Conservation (phyloP, 2,888 invertebrate species). For the Notodromas monacha region DNA sequence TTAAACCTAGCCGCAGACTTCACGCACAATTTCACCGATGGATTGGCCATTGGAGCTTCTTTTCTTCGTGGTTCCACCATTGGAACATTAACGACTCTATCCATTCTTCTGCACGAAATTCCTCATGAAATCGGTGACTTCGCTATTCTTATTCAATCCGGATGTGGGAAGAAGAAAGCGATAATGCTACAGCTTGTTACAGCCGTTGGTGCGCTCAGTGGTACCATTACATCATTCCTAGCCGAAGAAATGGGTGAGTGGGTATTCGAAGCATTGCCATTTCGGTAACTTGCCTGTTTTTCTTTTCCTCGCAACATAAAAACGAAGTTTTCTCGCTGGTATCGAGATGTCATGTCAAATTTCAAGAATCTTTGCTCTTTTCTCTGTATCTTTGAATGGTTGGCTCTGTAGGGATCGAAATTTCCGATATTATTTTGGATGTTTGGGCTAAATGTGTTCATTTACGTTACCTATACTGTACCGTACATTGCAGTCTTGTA, state of each 20-base stretch:
- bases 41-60: conserved; percentile 89
- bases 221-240: conserved; percentile 55
- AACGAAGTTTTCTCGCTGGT: no score
- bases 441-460: no score
- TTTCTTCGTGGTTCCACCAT: conserved; percentile 62
- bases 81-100: conserved; percentile 65
- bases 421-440: no score
- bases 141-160: conserved; percentile 88
- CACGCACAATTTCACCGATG: conserved; percentile 96
- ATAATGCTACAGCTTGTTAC: conserved; percentile 67
- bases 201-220: conserved; percentile 71
- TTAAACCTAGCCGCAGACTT: conserved; percentile 92
- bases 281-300: no score
- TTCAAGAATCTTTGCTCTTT: no score
- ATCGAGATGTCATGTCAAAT: no score
- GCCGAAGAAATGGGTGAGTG: conserved; percentile 29
- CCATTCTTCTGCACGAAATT: conserved; percentile 84
- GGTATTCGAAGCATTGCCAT: conserved; percentile 11
- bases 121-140: conserved; percentile 99
- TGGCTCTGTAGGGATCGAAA: no score
- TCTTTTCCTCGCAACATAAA: no score
- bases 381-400: no score
- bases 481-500: no score
- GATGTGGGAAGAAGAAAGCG: conserved; percentile 56
- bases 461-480: no score